Evolutionary conservation across 2,797 vertebrate genomes (phyloP), one percentile per base, ranked within the genome.

Genomic region (Enteromius argenteus): DNA sequence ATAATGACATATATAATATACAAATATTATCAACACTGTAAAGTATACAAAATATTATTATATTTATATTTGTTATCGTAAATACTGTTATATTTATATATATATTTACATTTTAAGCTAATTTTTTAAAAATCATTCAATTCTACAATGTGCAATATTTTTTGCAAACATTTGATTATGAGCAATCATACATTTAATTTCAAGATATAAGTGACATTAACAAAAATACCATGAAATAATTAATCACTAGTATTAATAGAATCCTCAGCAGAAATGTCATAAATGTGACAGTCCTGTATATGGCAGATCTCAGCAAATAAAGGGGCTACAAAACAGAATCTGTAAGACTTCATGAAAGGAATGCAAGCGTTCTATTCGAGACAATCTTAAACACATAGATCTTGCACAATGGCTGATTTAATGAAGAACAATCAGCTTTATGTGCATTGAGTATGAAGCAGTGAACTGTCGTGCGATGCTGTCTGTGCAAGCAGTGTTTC

Each of bases 381-480:
- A 67, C 23, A 13, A 67, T 32, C 21, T 68, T 46, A 13, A 30
- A 56, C 73, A 39, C 79, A 58, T n/a, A 56, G 67, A 30, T 51
- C 8, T 39, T 35, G 27, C 37, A 62, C 53, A 84, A 37, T 49
- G 39, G 37, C 66, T 46, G 53, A 64, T 35, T 78, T 79, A 71
- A 79, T 62, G 75, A 49, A 68, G 73, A 69, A 79, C 53, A 78
- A 62, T 78, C 39, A 78, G 51, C 35, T 58, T 71, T 62, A 78
- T 78, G 51, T 37, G 14, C 79, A 72, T 6, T 64, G 51, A 72
- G 37, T 60, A 10, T 10, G 7, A 60, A 81, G 67, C 74, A 35
- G 37, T 37, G 74, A 69, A 49, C 51, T n/a, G 71, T 2, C 0
- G 23, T 42, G 23, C n/a, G 17, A 39, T 32, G 64, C 49, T 53